Base-by-base conservation (phyloP, 2,888 invertebrate species). In the Xanthia icteritia region DNA sequence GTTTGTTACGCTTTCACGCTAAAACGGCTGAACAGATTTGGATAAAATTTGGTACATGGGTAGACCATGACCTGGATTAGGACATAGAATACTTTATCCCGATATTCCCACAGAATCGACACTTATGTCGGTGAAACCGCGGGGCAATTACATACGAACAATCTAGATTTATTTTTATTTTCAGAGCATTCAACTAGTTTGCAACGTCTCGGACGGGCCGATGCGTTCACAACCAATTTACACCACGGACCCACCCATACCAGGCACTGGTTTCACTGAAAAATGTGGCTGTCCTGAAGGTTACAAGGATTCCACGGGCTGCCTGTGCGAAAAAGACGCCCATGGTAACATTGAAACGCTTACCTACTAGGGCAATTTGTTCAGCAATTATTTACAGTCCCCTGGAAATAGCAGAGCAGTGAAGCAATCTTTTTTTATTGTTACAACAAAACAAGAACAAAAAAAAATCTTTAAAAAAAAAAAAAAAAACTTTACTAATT, bases 201-300 rank as follows among this genome's bases (percentile, higher is more conserved):
- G 83, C 48, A 84, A 84, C 9, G 58, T 84, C 1, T 85, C 83
- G 0, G 85, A 84, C 2, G 64, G 45, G 5, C 83, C 83, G 0
- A 42, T 70, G 5, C 36, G 42, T 1, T 56, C 72, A 9, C 72
- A 75, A 39, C 85, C 85, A 4, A 8, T 84, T 0, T 84, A 85
- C 56, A 64, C 68, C 0, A 85, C 69, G 0, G 58, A 85, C 13
- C 74, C 83, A 0, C 83, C 83, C 0, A 64, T 82, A 20, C 85
- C 85, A 15, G 77, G 66, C 1, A 82, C 65, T 5, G 82, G 77
- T 5, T 82, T 77, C 13, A 72, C 77, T 5, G 69, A 82, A 0
- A 56, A 65, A 45, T 84, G 83, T 51, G 83, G 83, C 17, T 84
- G 83, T 61, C 82, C 83, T 54, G 58, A 58, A 36, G 83, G 83